Base-by-base conservation (phyloP, 2,888 invertebrate genomes). In the Temnothorax ravouxi region DNA sequence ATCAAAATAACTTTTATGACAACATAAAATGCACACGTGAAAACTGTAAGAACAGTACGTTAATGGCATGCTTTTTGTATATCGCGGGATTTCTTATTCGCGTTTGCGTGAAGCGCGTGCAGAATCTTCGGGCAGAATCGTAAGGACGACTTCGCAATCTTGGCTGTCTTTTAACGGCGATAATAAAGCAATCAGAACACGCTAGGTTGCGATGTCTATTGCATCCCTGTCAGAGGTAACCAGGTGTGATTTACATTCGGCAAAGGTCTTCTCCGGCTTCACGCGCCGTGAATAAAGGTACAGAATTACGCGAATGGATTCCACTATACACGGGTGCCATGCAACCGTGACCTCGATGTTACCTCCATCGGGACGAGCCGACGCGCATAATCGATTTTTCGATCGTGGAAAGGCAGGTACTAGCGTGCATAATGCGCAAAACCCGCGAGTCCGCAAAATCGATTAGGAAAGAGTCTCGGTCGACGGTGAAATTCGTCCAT, bases 311-410 rank as follows among this genome's bases (percentile, higher is more conserved):
- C 41, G 61, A 62, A 62, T n/a, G 18, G 21, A 15, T 38, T 18
- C 25, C 38, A 34, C 54, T 29, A 8, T 0, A 1, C 11, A 75
- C 34, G 34, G 34, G 34, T 71, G n/a, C n/a, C n/a, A n/a, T n/a
- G 62, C 64, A 85, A 85, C 84, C 84, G 83, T 84, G 84, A 84
- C 84, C 76, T 71, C 84, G 82, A 83, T 85, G 76, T 67, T 47
- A 61, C 66, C 52, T 52, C 66, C 62, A 38, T 6, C 25, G 34
- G 34, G 47, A 71, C 74, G 72, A 66, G 47, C 11, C 41, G 75
- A 52, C 8, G 25, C 38, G 76, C 69, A 83, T 83, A 76, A 85
- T 77, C 64, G 62, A 83, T 85, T 83, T 71, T 76, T 61, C 41
- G 44, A 69, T 44, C 67, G 44, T 62, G 66, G 18, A 66, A 66